Percentiles rank a stretch among this genome's conserved stretches.
These are phyloP conservation scores for Riparia riparia DNA, from an alignment of 2,113 vertebrate genomes.

Conservation along the genomic window DNA sequence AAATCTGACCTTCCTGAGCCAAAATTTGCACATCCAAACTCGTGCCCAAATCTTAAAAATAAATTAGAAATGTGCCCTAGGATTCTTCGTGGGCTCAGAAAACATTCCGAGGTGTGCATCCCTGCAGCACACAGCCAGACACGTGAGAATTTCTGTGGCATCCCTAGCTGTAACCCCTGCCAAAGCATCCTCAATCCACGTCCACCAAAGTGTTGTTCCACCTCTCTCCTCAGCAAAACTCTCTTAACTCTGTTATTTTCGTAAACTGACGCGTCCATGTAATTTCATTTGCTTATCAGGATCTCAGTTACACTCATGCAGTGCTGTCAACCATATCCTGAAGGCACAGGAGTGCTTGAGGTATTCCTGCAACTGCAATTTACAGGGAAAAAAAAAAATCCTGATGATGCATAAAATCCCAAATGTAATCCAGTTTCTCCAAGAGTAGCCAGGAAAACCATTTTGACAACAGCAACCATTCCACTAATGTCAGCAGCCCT, in stretches of 20 bases:
- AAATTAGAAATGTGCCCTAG: neutral
- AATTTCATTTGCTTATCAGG: neutral
- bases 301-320: neutral
- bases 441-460: neutral
- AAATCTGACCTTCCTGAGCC: neutral
- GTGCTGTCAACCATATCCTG: neutral
- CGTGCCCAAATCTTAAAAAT: neutral
- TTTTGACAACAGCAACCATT: neutral
- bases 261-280: neutral
- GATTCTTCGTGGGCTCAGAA: neutral
- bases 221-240: neutral
- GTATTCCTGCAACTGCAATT: constrained; percentile 26
- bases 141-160: neutral
- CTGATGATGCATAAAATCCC: neutral
- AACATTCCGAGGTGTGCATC: neutral
- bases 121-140: neutral
- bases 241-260: neutral
- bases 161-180: neutral
- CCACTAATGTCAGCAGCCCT: neutral
- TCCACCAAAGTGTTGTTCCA: neutral
- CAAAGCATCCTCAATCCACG: neutral
- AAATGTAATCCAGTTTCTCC: neutral
- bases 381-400: neutral
- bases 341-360: neutral
- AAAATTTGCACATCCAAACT: neutral